Base-by-base conservation (phyloP, 2,113 vertebrate species). In the Leuciscus idus region DNA sequence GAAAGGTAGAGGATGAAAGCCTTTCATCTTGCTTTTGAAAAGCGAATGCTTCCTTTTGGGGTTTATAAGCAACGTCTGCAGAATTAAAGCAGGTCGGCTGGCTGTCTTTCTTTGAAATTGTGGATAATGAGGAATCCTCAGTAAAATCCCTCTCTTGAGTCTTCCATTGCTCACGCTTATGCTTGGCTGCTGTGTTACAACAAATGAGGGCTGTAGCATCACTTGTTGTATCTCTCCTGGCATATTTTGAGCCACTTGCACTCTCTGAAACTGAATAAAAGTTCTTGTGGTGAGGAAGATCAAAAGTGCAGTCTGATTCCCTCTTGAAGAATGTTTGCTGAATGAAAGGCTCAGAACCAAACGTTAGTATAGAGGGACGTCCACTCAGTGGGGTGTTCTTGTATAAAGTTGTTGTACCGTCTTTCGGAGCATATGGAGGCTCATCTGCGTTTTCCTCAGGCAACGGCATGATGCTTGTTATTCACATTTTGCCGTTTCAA, bases 1-100 rank as follows among this genome's bases (percentile, higher is more conserved):
- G 87, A 61, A 88, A 77, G 8, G 84, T 88, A 43, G 17, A 78
- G 50, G 28, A 78, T 5, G 84, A 87, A 62, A 85, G 13, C 21
- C 46, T 62, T n/a, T 84, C 82, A 62, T 13, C 13, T 61, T 55
- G 59, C 23, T 57, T 70, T 78, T n/a, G 86, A 84, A 62, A 70
- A 11, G 28, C 19, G 30, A 52, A 17, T 2, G 17, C 48, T 59
- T n/a, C 70, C 61, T 57, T 39, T 43, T 21, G 26, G 4, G 17
- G 28, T 55, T 62, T 72, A 28, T 59, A 17, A 30, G 15, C 33
- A 55, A 21, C 39, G 23, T 81, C 46, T 21, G 64, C 55, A 68
- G 33, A 43, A 46, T 55, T 64, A 19, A 13, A 76, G 59, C 46
- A 57, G 50, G 28, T 55, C 12, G 17, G n/a, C 4, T 61, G 55